These are phyloP conservation scores for Enhydra lutris DNA, from an alignment of 2,113 vertebrate genomes.

Conservation along the genomic window DNA sequence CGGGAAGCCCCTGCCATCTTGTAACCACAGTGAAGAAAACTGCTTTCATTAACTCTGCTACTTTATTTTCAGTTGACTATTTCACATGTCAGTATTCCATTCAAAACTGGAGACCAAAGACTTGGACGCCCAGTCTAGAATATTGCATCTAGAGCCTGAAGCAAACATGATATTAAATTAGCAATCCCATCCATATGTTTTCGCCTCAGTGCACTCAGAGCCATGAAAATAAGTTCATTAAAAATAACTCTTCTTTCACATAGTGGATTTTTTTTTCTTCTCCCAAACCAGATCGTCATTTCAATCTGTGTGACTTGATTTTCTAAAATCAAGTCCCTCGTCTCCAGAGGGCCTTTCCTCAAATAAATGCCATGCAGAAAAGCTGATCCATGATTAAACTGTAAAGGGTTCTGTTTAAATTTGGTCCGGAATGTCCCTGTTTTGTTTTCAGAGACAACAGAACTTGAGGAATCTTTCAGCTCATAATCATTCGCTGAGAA, in stretches of 20 bases:
- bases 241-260: slow-evolving; percentile 64
- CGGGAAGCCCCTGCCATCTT: slow-evolving; percentile 13
- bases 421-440: slow-evolving; percentile 43
- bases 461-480: slow-evolving; percentile 40
- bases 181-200: slow-evolving; percentile 64
- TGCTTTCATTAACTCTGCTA: background rate
- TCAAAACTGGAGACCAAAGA: slow-evolving; percentile 52
- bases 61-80: background rate
- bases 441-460: slow-evolving; percentile 65
- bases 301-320: slow-evolving; percentile 67
- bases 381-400: slow-evolving; percentile 54
- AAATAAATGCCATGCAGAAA: slow-evolving; percentile 59
- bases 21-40: background rate
- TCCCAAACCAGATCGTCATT: slow-evolving; percentile 46
- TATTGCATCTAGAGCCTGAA: background rate
- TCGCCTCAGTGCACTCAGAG: slow-evolving; percentile 43
- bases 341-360: slow-evolving; percentile 52
- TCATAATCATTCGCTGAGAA: background rate
- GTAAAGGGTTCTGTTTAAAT: slow-evolving; percentile 40
- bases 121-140: background rate
- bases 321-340: slow-evolving; percentile 50
- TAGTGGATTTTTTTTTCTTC: slow-evolving; percentile 56
- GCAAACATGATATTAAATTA: slow-evolving; percentile 48
- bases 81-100: background rate
- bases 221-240: slow-evolving; percentile 63